Evolutionary conservation across 2,113 vertebrate genomes (phyloP).

Genomic region (Aegithalos caudatus): DNA sequence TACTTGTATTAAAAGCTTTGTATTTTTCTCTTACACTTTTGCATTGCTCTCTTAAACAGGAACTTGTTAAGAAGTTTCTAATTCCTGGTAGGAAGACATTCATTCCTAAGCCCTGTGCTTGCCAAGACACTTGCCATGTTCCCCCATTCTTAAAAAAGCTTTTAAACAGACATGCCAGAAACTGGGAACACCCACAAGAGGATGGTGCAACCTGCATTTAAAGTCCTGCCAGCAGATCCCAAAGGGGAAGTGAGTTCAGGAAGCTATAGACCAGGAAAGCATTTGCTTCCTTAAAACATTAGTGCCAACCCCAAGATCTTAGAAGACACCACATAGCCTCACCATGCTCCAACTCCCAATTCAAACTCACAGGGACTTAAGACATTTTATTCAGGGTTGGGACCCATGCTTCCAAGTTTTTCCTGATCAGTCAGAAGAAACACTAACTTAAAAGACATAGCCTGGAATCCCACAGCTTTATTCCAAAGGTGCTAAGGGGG

Average conservation of each 20-base stretch:
- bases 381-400: neutral
- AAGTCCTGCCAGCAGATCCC: neutral
- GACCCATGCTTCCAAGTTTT: fast-evolving
- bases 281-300: neutral
- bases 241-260: neutral
- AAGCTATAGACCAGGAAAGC: neutral
- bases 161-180: neutral
- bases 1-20: neutral
- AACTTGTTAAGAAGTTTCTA: neutral
- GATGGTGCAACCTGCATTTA: neutral
- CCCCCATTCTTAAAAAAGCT: neutral
- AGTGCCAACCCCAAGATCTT: neutral
- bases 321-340: neutral
- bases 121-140: neutral
- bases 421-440: neutral
- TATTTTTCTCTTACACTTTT: neutral
- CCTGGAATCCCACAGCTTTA: neutral
- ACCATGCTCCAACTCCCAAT: neutral
- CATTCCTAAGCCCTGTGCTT: neutral
- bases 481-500: neutral
- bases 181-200: neutral
- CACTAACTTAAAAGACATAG: neutral
- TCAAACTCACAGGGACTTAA: neutral
- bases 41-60: neutral
- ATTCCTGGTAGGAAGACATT: neutral